Evolutionary conservation across 2,888 invertebrate species (phyloP).

Genomic region (Isotomurus palustris): DNA sequence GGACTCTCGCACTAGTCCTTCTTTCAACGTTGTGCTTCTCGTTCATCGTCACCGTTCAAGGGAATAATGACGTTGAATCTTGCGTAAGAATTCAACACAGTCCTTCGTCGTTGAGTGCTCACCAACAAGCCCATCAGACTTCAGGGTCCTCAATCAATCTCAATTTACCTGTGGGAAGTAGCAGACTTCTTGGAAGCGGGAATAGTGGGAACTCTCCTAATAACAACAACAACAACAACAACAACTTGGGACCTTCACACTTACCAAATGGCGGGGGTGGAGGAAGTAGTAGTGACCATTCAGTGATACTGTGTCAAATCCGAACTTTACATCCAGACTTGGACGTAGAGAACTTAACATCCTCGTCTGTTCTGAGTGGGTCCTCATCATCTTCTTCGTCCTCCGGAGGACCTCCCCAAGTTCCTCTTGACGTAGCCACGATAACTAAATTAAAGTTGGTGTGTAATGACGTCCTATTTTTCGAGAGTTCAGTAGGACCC

Average conservation of each 20-base stretch:
- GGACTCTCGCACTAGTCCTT: background rate
- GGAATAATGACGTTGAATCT: constrained; percentile 35
- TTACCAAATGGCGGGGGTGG: constrained; percentile 15
- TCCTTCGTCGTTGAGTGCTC: no score
- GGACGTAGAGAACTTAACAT: constrained; percentile 44
- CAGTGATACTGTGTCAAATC: constrained; percentile 40
- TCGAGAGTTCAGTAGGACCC: constrained; percentile 45
- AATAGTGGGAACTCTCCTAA: background rate
- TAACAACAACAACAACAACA: constrained; percentile 19
- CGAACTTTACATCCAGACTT: constrained; percentile 41
- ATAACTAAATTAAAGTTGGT: constrained; percentile 46
- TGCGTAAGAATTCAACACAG: constrained; percentile 26
- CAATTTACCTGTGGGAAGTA: constrained; percentile 7
- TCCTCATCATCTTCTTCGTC: no score
- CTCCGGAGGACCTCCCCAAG: constrained; percentile 8
- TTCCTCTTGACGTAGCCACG: constrained; percentile 18
- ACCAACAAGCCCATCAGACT: no score
- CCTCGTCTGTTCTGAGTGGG: constrained; percentile 20
- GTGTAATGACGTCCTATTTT: constrained; percentile 47
- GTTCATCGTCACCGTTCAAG: no score
- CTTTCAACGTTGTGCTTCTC: no score
- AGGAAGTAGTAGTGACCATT: constrained; percentile 21
- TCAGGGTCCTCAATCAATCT: no score
- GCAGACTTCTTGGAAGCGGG: background rate
- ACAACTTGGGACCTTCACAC: constrained; percentile 21